phyloP scores from a whole-genome alignment of 2,888 invertebrate species.

The Acronicta psi region DNA sequence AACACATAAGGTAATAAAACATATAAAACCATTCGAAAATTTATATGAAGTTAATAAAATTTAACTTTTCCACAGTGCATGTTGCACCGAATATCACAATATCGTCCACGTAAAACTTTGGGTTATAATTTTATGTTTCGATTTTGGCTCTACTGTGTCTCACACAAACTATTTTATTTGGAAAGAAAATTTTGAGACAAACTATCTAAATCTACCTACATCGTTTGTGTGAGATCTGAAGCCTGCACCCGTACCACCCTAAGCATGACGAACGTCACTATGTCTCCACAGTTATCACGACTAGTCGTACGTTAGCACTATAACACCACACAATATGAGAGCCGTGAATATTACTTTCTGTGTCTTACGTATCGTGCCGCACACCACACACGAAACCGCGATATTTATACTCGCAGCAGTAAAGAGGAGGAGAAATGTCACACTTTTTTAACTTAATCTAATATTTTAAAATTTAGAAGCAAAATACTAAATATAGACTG shows the following conservation, averaged over 20 bases:
- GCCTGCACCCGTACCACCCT: conserved; percentile 87
- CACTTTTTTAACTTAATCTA: conserved; percentile 36
- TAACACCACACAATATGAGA: conserved; percentile 62
- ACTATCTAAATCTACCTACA: conserved; percentile 23
- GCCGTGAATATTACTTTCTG: conserved; percentile 55
- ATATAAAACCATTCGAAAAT: conserved; percentile 53
- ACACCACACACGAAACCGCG: conserved; percentile 47
- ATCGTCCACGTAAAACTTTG: conserved; percentile 75
- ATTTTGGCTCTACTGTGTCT: conserved; percentile 66
- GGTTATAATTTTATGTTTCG: conserved; percentile 70
- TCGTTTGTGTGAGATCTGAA: conserved; percentile 75
- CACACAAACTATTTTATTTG: conserved; percentile 67
- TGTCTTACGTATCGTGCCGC: conserved; percentile 47
- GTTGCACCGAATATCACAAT: conserved; percentile 83
- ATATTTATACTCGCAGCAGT: conserved; percentile 40
- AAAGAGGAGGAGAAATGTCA: conserved; percentile 40
- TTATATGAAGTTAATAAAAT: conserved; percentile 63
- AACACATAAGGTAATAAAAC: conserved; percentile 56
- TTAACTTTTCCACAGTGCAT: conserved; percentile 82
- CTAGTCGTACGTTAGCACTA: conserved; percentile 69
- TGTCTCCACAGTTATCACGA: conserved; percentile 68
- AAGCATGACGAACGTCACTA: conserved; percentile 79
- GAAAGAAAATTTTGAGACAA: conserved; percentile 31
- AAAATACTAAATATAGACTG: conserved; percentile 36
- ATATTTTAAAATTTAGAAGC: conserved; percentile 40